A percentile compares a stretch with the other conserved stretches of the same genome.
phyloP scores from a whole-genome alignment of 2,888 invertebrate species.

The Rhyacophila evoluta region DNA sequence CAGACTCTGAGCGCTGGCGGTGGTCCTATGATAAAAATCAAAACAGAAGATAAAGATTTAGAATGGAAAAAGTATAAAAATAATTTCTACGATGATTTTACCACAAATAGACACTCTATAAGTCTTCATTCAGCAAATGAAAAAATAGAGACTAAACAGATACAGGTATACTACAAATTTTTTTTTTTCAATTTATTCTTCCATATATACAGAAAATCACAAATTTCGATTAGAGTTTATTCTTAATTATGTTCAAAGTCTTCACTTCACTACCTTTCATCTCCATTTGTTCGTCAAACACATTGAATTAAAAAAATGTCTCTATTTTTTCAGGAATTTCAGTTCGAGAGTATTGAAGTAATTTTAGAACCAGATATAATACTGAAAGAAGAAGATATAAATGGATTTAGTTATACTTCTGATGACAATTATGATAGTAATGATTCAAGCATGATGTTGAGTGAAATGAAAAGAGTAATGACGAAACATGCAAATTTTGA shows the following conservation, averaged over 20 bases:
- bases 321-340: background rate
- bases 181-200: background rate
- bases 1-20: background rate
- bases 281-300: background rate
- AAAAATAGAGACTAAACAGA: background rate
- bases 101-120: background rate
- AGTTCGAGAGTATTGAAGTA: background rate
- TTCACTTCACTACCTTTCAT: no score
- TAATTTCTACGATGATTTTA: background rate
- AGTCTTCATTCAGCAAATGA: background rate
- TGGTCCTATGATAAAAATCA: background rate
- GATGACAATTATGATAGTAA: background rate
- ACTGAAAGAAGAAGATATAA: background rate
- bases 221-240: no score
- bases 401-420: background rate
- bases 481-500: background rate
- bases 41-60: background rate
- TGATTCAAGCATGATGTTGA: background rate
- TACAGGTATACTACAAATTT: background rate
- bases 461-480: background rate
- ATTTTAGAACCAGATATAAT: background rate
- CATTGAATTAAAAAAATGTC: no score
- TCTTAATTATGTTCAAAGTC: no score
- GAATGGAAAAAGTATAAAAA: background rate
- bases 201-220: no score